A percentile compares a stretch with the other conserved stretches of the same genome.
Conservation (phyloP, 2,797 vertebrate species). For the Chaetophractus vellerosus region DNA sequence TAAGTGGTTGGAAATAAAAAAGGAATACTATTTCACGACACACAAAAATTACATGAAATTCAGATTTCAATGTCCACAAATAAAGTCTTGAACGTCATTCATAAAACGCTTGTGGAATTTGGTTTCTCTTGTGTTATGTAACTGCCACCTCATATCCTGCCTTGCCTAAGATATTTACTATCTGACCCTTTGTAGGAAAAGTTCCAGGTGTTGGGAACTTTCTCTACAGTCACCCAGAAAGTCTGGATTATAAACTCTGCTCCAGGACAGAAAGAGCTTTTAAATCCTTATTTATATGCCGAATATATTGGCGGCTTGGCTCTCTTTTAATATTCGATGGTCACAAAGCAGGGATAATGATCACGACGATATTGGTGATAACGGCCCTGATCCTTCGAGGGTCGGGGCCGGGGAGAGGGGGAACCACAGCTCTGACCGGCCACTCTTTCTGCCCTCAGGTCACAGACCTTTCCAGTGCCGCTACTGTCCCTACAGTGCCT, state of each 20-base stretch:
- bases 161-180: too few relatives aligned
- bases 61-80: background rate
- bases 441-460: conserved; percentile 88
- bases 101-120: background rate
- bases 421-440: conserved; percentile 74
- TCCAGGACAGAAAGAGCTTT: background rate
- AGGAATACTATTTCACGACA: background rate
- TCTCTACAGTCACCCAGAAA: background rate
- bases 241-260: background rate
- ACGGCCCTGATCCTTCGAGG: fast-evolving
- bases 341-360: background rate
- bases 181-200: background rate
- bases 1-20: background rate
- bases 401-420: fast-evolving
- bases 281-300: background rate
- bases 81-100: background rate
- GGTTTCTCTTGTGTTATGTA: background rate
- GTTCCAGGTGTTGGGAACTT: background rate
- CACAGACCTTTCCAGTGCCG: conserved; percentile 96
- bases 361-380: fast-evolving
- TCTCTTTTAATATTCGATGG: background rate
- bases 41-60: background rate
- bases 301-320: background rate
- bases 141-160: background rate
- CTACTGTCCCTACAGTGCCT: conserved; percentile 96